Base-by-base conservation (phyloP, 2,888 invertebrate genomes). In the Dasypogon diadema region DNA sequence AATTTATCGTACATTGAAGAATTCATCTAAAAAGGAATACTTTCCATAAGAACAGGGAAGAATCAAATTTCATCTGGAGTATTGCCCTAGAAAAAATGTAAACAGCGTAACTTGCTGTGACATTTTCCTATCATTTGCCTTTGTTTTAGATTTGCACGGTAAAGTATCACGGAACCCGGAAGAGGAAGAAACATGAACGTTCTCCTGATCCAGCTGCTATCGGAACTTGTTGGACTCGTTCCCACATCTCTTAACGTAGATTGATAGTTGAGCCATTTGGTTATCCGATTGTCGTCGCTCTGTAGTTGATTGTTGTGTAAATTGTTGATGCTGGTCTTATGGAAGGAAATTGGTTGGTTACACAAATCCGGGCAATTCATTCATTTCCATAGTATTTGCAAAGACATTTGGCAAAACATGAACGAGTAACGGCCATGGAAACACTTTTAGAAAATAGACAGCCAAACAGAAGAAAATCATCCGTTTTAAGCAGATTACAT, bases 271-370 rank as follows among this genome's bases (percentile, higher is more conserved):
- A 54, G 24, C 70, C 70, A 70, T 70, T 70, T 54, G 70, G 54
- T 70, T 70, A 70, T 70, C 70, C 70, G 70, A 54, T 70, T 70
- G 54, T 54, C 54, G 54, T 70, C 54, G 54, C 54, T 34, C 26
- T 30, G 34, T 24, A 70, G 26, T 70, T 54, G 70, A 70, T 70
- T 70, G 70, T 54, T 70, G 70, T 70, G 70, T 70, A 70, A 70
- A 70, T 70, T 70, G 70, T 70, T 70, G 70, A 54, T 70, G 70
- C 54, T 70, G 70, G 70, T 70, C 70, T 70, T 34, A 70, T 37
- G 54, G 70, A 14, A 30, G 70, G 70, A 70, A 34, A 70, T 70
- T 70, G 70, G 30, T 54, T 70, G 70, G 54, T 54, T 54, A 70
- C 54, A 70, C 70, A 70, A 70, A 70, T 70, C 54, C 54, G 16